These are phyloP conservation scores for Pelobates cultripes DNA, from an alignment of 2,797 vertebrate species.

Conservation along the genomic window DNA sequence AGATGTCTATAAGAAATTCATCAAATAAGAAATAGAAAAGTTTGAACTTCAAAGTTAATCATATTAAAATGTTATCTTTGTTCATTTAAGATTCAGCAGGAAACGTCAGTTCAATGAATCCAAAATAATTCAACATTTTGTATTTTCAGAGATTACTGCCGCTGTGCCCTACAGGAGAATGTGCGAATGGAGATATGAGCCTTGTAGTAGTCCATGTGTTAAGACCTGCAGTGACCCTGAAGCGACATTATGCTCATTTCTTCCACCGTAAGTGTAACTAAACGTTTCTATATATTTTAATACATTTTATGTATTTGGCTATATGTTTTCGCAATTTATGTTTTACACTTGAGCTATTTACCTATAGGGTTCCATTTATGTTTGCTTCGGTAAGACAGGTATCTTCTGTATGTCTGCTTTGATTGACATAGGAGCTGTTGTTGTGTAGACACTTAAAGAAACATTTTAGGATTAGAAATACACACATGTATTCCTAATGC, in stretches of 20 bases:
- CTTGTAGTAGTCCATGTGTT: conserved; percentile 89
- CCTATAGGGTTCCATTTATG: no score
- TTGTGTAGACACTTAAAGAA: no score
- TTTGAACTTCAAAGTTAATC: no score
- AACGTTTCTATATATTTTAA: neutral
- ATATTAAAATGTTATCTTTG: neutral
- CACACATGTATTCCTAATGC: no score
- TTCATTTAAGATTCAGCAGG: neutral
- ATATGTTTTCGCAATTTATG: no score
- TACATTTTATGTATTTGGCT: neutral
- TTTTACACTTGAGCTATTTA: no score
- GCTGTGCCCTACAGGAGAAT: conserved; percentile 92
- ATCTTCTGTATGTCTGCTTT: no score
- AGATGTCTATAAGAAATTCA: neutral
- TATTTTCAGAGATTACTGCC: conserved; percentile 82
- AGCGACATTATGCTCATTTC: conserved; percentile 86
- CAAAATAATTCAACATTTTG: neutral
- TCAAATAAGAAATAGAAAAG: no score
- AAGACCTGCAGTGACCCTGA: conserved; percentile 90
- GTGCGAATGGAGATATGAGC: conserved; percentile 95
- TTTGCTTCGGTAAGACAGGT: no score
- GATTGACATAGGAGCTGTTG: no score
- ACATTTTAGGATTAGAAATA: no score
- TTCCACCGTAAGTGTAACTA: conserved; percentile 84
- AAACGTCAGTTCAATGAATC: neutral